Base-by-base conservation (phyloP, 1,140 invertebrate genomes). In the Drosophila kikkawai region DNA sequence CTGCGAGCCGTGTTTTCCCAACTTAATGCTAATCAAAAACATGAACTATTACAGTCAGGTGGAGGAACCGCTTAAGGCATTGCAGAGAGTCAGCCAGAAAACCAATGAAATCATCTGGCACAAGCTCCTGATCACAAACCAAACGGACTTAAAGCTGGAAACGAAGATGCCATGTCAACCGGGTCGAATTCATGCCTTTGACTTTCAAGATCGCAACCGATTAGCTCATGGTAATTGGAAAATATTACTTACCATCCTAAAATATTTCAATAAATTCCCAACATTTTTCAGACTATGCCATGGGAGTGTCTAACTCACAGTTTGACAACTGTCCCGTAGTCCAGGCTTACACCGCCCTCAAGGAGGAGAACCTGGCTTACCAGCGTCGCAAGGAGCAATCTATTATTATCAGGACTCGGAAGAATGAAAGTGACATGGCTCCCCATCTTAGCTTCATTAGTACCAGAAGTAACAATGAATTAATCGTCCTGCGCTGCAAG, bases 11-110 rank as follows among this genome's bases (percentile, higher is more conserved):
- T 91, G 90, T 32, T 91, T 76, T 67, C 12, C 51, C 2, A 71
- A 44, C 22, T n/a, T 90, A 22, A 51, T 55, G 7, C 7, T 37
- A 0, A 41, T 76, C 2, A 8, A 53, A 6, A 70, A 57, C 2
- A 39, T 71, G 22, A 67, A 37, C 4, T 91, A 60, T 41, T 91
- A 76, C 42, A 77, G 66, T 19, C 63, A 90, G 47, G 79, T 91
- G 47, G 53, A 80, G 1, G 63, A 63, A 7, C 76, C 84, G 0
- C 0, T 67, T 1, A 11, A 3, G n/a, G 79, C 67, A 0, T 0
- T 91, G 8, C 17, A 56, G 4, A 1, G 1, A 9, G 17, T 79
- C 6, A 34, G 37, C 0, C 9, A 9, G 8, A 15, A 13, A 11
- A 26, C 41, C 13, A 19, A 9, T 7, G 7, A 7, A 3, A 55